Conservation (phyloP, 2,888 invertebrate species). For the Cremastinae sp. region DNA sequence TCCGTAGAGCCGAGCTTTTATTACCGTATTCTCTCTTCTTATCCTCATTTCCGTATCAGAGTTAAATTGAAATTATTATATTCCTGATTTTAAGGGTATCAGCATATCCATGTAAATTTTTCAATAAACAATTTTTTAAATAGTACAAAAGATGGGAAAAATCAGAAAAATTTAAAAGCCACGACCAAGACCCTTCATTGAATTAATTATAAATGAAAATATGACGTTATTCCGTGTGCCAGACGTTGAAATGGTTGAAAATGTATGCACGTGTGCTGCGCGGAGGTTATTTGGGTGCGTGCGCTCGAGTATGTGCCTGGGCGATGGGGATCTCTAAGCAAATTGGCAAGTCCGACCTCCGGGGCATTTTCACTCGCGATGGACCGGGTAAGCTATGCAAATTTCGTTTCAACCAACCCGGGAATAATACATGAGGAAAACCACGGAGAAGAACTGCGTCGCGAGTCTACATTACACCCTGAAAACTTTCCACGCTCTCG, state of each 20-base stretch:
- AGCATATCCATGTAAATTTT: no score
- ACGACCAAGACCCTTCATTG: background rate
- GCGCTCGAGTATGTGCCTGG: slow-evolving; percentile 16
- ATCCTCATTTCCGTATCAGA: no score
- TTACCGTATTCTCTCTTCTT: no score
- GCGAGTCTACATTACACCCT: slow-evolving; percentile 5
- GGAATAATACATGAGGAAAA: slow-evolving; percentile 65
- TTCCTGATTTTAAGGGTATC: no score
- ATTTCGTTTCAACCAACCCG: slow-evolving; percentile 59
- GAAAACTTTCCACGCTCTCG: background rate
- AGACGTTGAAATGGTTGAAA: slow-evolving; percentile 2
- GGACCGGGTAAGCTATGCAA: slow-evolving; percentile 64
- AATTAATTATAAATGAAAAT: background rate
- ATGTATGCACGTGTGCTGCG: slow-evolving; percentile 34
- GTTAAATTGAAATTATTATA: no score
- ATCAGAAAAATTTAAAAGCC: no score
- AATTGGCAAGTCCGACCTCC: slow-evolving; percentile 61
- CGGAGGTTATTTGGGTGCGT: background rate
- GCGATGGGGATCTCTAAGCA: slow-evolving; percentile 38
- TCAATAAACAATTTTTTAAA: no score
- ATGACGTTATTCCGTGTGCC: slow-evolving; percentile 5
- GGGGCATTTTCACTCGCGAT: slow-evolving; percentile 63
- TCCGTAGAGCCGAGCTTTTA: no score
- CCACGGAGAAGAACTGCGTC: slow-evolving; percentile 45
- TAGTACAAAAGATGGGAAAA: no score